Evolutionary conservation across 2,888 invertebrate genomes (phyloP).

Genomic region (Orchesellides sinensis): DNA sequence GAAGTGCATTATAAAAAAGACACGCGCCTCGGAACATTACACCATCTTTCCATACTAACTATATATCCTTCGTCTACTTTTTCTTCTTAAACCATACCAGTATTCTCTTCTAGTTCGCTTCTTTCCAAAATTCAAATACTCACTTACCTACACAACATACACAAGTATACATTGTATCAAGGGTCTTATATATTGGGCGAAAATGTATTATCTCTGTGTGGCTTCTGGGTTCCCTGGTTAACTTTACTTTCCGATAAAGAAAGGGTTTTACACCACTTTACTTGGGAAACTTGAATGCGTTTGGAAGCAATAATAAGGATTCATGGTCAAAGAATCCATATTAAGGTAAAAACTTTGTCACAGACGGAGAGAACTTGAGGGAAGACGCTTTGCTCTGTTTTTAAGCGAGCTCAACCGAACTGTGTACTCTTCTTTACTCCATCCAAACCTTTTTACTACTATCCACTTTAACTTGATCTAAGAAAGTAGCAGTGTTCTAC

Average conservation of each 20-base stretch:
- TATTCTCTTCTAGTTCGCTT: background rate
- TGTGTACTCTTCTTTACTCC: too few relatives aligned
- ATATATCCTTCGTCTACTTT: background rate
- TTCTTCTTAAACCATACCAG: background rate
- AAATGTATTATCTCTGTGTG: too few relatives aligned
- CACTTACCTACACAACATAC: background rate
- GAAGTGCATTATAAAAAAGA: constrained; percentile 41
- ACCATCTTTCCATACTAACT: background rate
- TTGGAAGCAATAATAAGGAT: constrained; percentile 1
- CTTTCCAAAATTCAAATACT: constrained; percentile 23
- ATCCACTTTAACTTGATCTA: too few relatives aligned
- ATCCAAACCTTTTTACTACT: too few relatives aligned
- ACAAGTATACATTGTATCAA: too few relatives aligned
- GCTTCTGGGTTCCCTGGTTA: too few relatives aligned
- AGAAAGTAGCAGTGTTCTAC: too few relatives aligned
- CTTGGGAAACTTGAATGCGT: background rate
- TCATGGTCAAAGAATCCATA: constrained; percentile 62
- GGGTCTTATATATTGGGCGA: too few relatives aligned
- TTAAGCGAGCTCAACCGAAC: too few relatives aligned
- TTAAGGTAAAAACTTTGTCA: constrained; percentile 6
- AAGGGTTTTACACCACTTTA: background rate
- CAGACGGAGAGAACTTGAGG: too few relatives aligned
- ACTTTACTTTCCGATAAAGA: too few relatives aligned
- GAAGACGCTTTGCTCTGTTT: too few relatives aligned
- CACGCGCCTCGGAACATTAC: constrained; percentile 55